phyloP scores from a whole-genome alignment of 2,888 invertebrate species.

The Fragum sueziense region DNA sequence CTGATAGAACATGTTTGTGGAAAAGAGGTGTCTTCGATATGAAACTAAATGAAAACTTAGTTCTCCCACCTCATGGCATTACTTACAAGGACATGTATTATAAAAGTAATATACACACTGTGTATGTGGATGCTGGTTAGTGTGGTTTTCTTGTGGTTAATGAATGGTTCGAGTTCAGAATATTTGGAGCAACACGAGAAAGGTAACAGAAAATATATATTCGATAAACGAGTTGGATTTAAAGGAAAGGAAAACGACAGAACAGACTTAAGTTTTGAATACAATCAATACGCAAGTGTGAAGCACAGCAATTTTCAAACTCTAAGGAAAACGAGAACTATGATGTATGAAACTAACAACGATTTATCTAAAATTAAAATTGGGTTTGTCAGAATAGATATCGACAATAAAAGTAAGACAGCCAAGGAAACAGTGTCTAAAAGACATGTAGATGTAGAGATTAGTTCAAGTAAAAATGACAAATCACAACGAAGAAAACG shows the following conservation, averaged over 20 bases:
- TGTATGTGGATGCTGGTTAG: background rate
- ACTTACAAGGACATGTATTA: background rate
- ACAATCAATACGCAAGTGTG: background rate
- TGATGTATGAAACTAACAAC: background rate
- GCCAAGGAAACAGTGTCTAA: too few species aligned
- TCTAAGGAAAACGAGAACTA: background rate
- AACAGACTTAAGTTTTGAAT: background rate
- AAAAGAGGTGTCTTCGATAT: too few species aligned
- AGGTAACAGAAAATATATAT: background rate
- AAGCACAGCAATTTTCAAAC: background rate
- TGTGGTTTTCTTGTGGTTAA: conserved; percentile 2
- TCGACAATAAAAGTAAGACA: too few species aligned
- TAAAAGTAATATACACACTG: background rate
- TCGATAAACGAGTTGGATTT: background rate
- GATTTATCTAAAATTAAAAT: background rate
- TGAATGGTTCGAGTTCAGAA: background rate
- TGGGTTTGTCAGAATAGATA: background rate
- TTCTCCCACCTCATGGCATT: background rate
- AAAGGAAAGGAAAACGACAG: background rate
- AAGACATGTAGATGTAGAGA: too few species aligned
- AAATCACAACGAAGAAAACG: conserved; percentile 49
- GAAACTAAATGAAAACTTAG: too few species aligned
- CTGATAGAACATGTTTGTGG: too few species aligned
- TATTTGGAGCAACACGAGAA: background rate
- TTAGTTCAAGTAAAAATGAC: background rate